Base-by-base conservation (phyloP, 2,113 vertebrate genomes). In the Edolisoma coerulescens region DNA sequence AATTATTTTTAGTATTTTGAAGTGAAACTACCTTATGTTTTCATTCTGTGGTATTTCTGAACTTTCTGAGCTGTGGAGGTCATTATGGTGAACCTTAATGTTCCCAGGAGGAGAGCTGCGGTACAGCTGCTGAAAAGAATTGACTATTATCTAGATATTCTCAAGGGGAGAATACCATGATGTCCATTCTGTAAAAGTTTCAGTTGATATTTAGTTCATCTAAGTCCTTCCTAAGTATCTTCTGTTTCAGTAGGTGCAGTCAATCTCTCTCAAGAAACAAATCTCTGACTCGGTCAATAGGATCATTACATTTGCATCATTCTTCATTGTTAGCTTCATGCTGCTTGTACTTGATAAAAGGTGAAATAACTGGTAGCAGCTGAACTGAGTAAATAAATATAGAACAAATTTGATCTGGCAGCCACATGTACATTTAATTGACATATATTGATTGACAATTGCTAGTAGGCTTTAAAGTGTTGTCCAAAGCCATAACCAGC, bases 391-490 rank as follows among this genome's bases (percentile, higher is more conserved):
- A 96, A 92, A 96, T 94, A 95, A 97, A 88, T 47, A 71, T 16
- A 91, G 91, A 94, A 86, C 63, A 85, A 94, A 97, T 96, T 91
- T 92, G 63, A 94, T 89, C 60, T 83, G 93, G 68, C 91, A 97
- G 74, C 41, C 84, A 81, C 53, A 39, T 54, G 67, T 79, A 89
- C 67, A 60, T 70, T 87, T 87, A 96, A 97, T 89, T 79, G 86
- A 70, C 86, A 82, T 53, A 13, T 89, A 96, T 94, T 94, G 96
- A 96, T 95, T 97, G 94, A 88, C 78, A 94, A 84, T 90, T 96
- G 75, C 53, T 74, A 56, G 42, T 37, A 84, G 61, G 49, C 50
- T 92, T 93, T 84, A 86, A 73, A 93, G 64, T 54, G 61, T 81
- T 92, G 77, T 75, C 68, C 64, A 63, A 83, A 91, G 75, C 52